Conservation (phyloP, 2,888 invertebrate species). For the Patella depressa region DNA sequence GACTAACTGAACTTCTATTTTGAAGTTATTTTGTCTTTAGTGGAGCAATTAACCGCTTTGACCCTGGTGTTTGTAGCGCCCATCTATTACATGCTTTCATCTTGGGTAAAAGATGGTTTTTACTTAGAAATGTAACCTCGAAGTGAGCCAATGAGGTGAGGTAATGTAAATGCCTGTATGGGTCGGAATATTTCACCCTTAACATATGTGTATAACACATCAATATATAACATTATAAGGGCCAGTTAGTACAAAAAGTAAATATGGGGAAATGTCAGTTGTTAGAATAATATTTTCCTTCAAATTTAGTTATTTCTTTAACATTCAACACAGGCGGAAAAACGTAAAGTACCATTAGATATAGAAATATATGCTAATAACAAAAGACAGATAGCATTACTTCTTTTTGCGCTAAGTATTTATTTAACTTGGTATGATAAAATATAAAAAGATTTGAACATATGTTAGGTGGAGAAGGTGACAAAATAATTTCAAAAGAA, state of each 20-base stretch:
- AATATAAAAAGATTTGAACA: neutral
- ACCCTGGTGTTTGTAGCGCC: no score
- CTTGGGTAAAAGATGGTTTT: no score
- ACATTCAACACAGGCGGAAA: neutral
- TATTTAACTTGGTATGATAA: neutral
- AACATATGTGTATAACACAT: slow-evolving; percentile 3
- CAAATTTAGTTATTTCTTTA: slow-evolving; percentile 11
- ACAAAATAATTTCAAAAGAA: slow-evolving; percentile 8
- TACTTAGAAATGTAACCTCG: neutral
- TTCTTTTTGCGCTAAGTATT: neutral
- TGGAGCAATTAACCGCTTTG: no score
- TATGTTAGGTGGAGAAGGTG: neutral
- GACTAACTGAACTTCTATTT: no score
- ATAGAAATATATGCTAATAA: neutral
- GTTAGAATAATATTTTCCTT: slow-evolving; percentile 10
- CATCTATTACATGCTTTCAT: no score
- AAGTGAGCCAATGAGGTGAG: neutral
- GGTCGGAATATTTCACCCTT: slow-evolving; percentile 7
- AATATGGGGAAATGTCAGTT: slow-evolving; percentile 9
- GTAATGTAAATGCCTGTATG: slow-evolving; percentile 5
- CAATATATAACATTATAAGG: neutral
- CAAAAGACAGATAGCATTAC: slow-evolving; percentile 3
- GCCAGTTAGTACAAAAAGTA: slow-evolving; percentile 9
- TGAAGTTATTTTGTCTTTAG: no score
- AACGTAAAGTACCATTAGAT: slow-evolving; percentile 6